These are phyloP conservation scores for Melanostoma scalare DNA, from an alignment of 2,888 invertebrate genomes.

Conservation along the genomic window DNA sequence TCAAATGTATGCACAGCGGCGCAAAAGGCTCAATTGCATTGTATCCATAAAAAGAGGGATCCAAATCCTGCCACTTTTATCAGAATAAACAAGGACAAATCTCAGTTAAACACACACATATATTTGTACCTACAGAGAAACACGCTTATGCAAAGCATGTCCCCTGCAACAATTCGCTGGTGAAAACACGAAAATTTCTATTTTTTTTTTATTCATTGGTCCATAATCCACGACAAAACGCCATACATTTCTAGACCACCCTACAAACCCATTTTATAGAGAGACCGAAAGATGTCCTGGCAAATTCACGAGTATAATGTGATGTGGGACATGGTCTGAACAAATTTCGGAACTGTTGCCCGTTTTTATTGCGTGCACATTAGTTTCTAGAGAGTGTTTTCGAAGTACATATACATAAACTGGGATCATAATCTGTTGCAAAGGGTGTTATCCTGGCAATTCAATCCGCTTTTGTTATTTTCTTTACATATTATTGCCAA, in stretches of 20 bases:
- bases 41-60: constrained; percentile 11
- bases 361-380: constrained; percentile 51
- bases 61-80: constrained; percentile 19
- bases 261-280: neutral
- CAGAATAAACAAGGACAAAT: constrained; percentile 67
- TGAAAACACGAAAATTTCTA: constrained; percentile 60
- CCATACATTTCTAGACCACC: constrained; percentile 26
- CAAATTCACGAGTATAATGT: constrained; percentile 38
- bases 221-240: constrained; percentile 54
- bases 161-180: neutral
- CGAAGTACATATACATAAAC: constrained; percentile 34
- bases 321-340: constrained; percentile 20
- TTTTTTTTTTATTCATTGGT: constrained; percentile 55
- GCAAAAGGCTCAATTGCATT: constrained; percentile 69
- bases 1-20: constrained; percentile 55
- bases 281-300: constrained; percentile 29
- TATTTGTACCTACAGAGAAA: neutral
- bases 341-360: constrained; percentile 29
- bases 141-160: constrained; percentile 22
- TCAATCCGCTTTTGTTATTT: too few species aligned
- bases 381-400: constrained; percentile 37
- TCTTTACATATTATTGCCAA: too few species aligned
- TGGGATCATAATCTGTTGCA: constrained; percentile 49
- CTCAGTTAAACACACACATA: constrained; percentile 47
- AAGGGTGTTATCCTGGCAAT: neutral